These are phyloP conservation scores for Campylomormyrus numenius DNA, from an alignment of 2,113 vertebrate species.

Conservation along the genomic window DNA sequence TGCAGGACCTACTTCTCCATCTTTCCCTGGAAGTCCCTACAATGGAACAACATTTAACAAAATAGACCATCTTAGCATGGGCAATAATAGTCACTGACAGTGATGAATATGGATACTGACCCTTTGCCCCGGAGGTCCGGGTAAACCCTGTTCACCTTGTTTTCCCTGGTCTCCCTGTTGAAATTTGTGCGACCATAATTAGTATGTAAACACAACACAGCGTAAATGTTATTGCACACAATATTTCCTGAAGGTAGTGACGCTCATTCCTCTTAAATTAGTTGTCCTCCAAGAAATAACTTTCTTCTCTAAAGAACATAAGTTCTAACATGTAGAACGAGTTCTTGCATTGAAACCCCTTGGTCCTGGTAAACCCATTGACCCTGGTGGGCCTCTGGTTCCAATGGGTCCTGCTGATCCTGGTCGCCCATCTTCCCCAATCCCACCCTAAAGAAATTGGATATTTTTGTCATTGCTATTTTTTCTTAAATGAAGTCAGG, in stretches of 20 bases:
- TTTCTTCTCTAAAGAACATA: not conserved
- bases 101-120: conserved; percentile 56
- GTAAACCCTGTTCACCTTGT: conserved; percentile 84
- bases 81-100: not conserved
- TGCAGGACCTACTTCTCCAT: conserved; percentile 91
- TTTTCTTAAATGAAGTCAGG: not conserved
- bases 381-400: conserved; percentile 84
- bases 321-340: not conserved
- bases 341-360: conserved; percentile 86
- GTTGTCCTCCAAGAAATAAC: not conserved
- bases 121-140: conserved; percentile 84
- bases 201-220: not conserved
- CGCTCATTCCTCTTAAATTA: not conserved
- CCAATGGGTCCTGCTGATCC: conserved; percentile 84
- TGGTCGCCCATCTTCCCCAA: conserved; percentile 91
- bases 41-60: conserved; percentile 9
- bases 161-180: conserved; percentile 91
- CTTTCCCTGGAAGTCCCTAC: conserved; percentile 93
- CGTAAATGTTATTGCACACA: not conserved
- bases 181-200: not conserved
- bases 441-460: conserved; percentile 65
- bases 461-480: not conserved
- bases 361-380: conserved; percentile 87
- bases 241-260: not conserved
- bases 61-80: not conserved